Evolutionary conservation across 2,113 vertebrate species (phyloP), one percentile per base, ranked within the genome.

Genomic region (Hyperoodon ampullatus): DNA sequence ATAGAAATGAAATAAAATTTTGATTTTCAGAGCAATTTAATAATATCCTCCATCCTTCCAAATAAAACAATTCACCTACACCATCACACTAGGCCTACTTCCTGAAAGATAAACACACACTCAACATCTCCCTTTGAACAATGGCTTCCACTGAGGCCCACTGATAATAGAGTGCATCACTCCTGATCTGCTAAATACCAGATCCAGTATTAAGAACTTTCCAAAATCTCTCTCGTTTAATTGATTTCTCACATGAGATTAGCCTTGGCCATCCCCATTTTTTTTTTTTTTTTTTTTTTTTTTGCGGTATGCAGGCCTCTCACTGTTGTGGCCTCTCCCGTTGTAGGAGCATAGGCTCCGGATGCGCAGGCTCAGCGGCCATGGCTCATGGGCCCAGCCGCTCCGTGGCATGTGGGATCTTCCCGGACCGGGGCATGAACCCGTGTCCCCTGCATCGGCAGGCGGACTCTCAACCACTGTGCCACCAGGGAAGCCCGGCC

Each of bases 11-110:
- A 96, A 61, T 77, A 6, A 16, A 87, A 65, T 28, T 89, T 66
- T n/a, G 28, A 83, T 30, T 91, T 90, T 74, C 50, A 80, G 86
- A 78, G n/a, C 53, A 84, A 88, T 84, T 90, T 47, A 95, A 50
- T 28, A 83, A 35, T 68, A 91, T 47, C 28, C 24, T 71, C 63
- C 5, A 8, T 14, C 7, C 28, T 30, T 14, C 47, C 28, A 87
- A 61, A 80, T 18, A 30, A 81, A 95, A 92, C 28, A 66, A 39
- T 44, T 87, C 14, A 78, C 33, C 50, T 24, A 23, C 9, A 53
- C 7, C 5, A 42, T 44, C n/a, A 53, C 4, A 23, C 1, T 16
- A 70, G 80, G 42, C 63, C 9, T 50, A 15, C 8, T 60, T 23
- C 65, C 19, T 63, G 35, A 39, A 80, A 81, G 50, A 84, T 18